These are phyloP conservation scores for Echiichthys vipera DNA, from an alignment of 2,797 vertebrate genomes.

Conservation along the genomic window DNA sequence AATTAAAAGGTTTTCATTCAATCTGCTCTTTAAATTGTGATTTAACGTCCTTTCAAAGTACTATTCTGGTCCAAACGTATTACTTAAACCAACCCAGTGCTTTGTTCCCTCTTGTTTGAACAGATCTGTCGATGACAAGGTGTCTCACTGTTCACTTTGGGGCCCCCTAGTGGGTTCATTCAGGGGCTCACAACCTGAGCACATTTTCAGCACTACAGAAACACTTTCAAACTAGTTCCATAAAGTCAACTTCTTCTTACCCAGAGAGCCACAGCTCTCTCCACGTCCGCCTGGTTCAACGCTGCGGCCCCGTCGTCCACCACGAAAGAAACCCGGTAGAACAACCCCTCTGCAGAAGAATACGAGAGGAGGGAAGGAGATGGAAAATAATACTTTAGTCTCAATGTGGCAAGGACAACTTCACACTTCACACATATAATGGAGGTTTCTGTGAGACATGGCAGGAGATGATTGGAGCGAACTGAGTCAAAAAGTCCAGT, in stretches of 20 bases:
- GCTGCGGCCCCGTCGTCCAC: constrained; percentile 68
- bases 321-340: constrained; percentile 87
- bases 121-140: too few species aligned
- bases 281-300: constrained; percentile 70
- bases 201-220: too few species aligned
- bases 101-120: too few species aligned
- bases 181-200: too few species aligned
- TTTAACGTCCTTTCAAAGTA: too few species aligned
- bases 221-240: background rate
- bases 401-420: constrained; percentile 9
- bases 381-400: constrained; percentile 25
- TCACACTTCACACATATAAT: constrained; percentile 1
- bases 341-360: constrained; percentile 87
- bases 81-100: too few species aligned
- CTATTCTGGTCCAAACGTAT: too few species aligned
- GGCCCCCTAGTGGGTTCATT: too few species aligned
- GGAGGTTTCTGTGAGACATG: constrained; percentile 64
- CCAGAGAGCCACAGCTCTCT: constrained; percentile 84
- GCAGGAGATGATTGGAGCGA: constrained; percentile 67
- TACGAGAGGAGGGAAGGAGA: constrained; percentile 48
- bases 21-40: too few species aligned
- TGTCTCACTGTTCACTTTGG: too few species aligned
- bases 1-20: too few species aligned
- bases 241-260: constrained; percentile 75
- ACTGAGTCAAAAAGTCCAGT: constrained; percentile 33